Evolutionary conservation across 2,888 invertebrate genomes (phyloP).

Genomic region (Parnassius smintheus): DNA sequence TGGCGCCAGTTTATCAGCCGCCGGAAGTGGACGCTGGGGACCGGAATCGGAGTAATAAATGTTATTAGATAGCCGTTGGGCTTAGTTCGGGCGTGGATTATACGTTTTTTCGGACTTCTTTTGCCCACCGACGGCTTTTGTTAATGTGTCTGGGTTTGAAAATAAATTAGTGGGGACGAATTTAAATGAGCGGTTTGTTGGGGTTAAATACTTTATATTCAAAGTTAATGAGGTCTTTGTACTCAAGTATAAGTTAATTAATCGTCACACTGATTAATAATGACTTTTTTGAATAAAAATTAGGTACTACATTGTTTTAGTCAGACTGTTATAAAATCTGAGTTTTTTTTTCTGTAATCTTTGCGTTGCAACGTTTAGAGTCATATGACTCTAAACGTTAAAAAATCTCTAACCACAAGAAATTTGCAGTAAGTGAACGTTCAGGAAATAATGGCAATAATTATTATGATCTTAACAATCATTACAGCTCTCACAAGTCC

Average conservation of each 20-base stretch:
- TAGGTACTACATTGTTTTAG: too few relatives aligned
- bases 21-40: slow-evolving; percentile 79
- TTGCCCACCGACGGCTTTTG: slow-evolving; percentile 65
- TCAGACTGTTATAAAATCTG: too few relatives aligned
- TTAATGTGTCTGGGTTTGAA: slow-evolving; percentile 76
- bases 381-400: too few relatives aligned
- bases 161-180: slow-evolving; percentile 70
- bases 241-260: slow-evolving; percentile 6
- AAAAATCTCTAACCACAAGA: too few relatives aligned
- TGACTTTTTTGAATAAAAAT: too few relatives aligned
- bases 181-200: slow-evolving; percentile 47
- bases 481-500: too few relatives aligned
- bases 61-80: slow-evolving; percentile 80
- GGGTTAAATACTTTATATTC: slow-evolving; percentile 35
- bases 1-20: slow-evolving; percentile 78
- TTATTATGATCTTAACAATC: too few relatives aligned
- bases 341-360: too few relatives aligned
- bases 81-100: slow-evolving; percentile 69
- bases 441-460: too few relatives aligned
- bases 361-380: too few relatives aligned
- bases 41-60: slow-evolving; percentile 75
- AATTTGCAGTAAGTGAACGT: too few relatives aligned
- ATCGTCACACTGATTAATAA: neutral
- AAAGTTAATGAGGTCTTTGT: slow-evolving; percentile 13
- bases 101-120: slow-evolving; percentile 68